phyloP scores from a whole-genome alignment of 64 coral and sea anemone species.

The Stichodactyla mertensii region DNA sequence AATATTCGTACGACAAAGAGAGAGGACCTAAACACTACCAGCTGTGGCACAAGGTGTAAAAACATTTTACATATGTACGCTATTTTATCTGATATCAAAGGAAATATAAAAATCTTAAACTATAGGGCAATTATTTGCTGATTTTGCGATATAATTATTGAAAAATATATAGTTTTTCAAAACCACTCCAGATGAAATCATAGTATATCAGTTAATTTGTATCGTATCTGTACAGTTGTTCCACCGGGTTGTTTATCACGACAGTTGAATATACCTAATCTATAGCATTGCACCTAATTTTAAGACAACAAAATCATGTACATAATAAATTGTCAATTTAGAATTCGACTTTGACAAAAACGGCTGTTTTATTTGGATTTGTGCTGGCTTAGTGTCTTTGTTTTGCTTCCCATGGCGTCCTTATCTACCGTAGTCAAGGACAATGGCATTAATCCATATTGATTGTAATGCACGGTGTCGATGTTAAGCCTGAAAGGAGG shows the following conservation, averaged over 20 bases:
- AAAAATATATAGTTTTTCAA: too few relatives aligned
- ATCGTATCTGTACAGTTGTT: too few relatives aligned
- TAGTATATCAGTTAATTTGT: too few relatives aligned
- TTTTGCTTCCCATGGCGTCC: slow-evolving; percentile 5
- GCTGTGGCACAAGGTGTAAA: slow-evolving; percentile 79
- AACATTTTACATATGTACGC: not conserved
- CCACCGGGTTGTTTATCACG: too few relatives aligned
- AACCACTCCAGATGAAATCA: too few relatives aligned
- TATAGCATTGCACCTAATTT: not conserved
- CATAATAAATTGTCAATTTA: not conserved
- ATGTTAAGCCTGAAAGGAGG: not conserved
- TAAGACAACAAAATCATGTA: not conserved
- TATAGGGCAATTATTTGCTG: too few relatives aligned
- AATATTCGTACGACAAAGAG: slow-evolving; percentile 71
- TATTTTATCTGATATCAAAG: too few relatives aligned
- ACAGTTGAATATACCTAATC: too few relatives aligned
- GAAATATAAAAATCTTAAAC: too few relatives aligned
- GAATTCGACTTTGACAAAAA: not conserved
- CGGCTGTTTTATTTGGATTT: not conserved
- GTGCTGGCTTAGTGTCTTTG: not conserved
- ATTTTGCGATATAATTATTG: too few relatives aligned
- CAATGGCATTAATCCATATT: not conserved
- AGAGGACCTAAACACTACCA: slow-evolving; percentile 89
- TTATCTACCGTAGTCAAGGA: slow-evolving; percentile 3
- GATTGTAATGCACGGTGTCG: not conserved